A percentile compares a stretch with the other conserved stretches of the same genome.
Conservation (phyloP, 2,113 vertebrate genomes). For the Corvus cornix region DNA sequence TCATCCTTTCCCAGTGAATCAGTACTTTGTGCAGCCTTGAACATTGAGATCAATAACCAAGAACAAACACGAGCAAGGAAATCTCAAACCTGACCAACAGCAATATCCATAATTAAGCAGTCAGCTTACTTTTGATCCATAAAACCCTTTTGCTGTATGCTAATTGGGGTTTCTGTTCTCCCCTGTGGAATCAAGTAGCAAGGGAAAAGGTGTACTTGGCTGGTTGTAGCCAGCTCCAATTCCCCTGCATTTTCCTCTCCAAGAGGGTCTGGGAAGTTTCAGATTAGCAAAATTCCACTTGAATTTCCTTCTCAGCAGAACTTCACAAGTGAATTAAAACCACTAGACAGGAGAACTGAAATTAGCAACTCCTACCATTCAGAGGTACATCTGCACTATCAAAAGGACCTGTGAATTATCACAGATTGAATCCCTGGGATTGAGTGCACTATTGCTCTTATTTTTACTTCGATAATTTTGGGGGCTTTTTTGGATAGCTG, state of each 20-base stretch:
- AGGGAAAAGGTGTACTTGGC: not conserved
- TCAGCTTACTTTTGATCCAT: not conserved
- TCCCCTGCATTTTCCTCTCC: not conserved
- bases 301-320: not conserved
- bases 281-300: not conserved
- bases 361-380: not conserved
- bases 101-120: not conserved
- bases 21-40: not conserved
- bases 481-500: accelerated
- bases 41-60: not conserved
- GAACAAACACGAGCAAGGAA: not conserved
- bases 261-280: not conserved
- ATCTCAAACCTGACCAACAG: not conserved
- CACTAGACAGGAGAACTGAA: not conserved
- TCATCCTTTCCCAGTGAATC: not conserved
- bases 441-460: not conserved
- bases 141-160: not conserved
- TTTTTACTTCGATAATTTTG: not conserved
- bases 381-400: not conserved
- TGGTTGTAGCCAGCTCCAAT: not conserved
- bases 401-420: not conserved
- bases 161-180: not conserved
- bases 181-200: not conserved
- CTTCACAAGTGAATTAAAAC: not conserved
- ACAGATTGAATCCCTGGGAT: not conserved